phyloP scores from a whole-genome alignment of 2,888 invertebrate species.

The Oithona nana region DNA sequence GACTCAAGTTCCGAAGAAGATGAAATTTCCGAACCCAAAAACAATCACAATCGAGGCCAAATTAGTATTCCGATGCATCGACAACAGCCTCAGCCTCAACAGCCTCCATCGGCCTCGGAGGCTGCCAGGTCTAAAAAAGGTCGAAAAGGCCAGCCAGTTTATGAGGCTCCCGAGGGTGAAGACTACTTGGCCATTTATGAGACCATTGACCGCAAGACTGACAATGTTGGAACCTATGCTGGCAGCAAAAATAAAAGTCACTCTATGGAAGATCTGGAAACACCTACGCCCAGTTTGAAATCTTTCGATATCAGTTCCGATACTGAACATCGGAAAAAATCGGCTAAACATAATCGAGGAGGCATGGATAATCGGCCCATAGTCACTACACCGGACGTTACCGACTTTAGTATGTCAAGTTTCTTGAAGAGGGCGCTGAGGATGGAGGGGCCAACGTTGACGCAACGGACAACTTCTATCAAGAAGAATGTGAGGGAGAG shows the following conservation, averaged over 20 bases:
- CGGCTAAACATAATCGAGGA: not conserved
- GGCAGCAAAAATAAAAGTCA: slow-evolving; percentile 11
- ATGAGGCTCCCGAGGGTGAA: not conserved
- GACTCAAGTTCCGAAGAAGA: not conserved
- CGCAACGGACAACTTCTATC: slow-evolving; percentile 24
- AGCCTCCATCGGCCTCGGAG: not conserved
- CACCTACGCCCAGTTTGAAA: slow-evolving; percentile 5
- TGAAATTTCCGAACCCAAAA: not conserved
- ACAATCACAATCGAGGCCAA: not conserved
- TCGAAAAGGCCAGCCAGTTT: not conserved
- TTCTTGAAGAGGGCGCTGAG: slow-evolving; percentile 19
- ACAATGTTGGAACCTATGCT: not conserved
- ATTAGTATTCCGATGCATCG: not conserved
- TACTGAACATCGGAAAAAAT: not conserved
- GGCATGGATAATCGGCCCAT: not conserved
- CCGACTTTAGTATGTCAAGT: slow-evolving; percentile 3
- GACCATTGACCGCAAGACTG: slow-evolving; percentile 9
- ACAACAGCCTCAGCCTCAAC: not conserved
- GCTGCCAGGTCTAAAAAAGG: not conserved
- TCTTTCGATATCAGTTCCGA: slow-evolving; percentile 1
- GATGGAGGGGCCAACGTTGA: slow-evolving; percentile 21
- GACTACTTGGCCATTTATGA: slow-evolving; percentile 17
- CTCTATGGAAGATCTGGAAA: slow-evolving; percentile 16
- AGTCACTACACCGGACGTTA: not conserved
- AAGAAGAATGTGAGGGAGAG: slow-evolving; percentile 28